Evolutionary conservation across 2,113 vertebrate genomes (phyloP).

Genomic region (Paramormyrops kingsleyae): DNA sequence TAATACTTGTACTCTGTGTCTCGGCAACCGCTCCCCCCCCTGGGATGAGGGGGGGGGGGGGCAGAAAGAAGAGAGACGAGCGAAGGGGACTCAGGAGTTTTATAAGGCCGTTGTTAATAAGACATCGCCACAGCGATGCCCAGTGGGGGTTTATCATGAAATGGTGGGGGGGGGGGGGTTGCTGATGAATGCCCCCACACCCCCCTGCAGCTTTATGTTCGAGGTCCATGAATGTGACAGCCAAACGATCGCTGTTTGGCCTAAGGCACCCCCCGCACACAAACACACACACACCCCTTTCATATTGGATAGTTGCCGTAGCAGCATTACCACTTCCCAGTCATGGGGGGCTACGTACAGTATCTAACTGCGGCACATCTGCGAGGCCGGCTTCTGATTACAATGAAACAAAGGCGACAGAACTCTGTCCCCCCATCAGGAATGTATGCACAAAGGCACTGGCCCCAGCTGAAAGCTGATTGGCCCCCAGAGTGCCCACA

Average conservation of each 20-base stretch:
- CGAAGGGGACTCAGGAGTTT: neutral
- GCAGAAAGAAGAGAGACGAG: constrained; percentile 31
- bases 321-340: neutral
- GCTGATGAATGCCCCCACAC: neutral
- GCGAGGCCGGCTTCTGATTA: neutral
- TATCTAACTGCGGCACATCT: neutral
- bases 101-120: neutral
- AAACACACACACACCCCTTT: neutral
- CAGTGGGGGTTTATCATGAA: neutral
- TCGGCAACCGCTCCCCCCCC: constrained; percentile 7
- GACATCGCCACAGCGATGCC: neutral
- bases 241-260: neutral
- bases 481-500: neutral
- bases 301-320: neutral
- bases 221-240: neutral
- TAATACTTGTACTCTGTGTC: constrained; percentile 49
- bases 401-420: neutral
- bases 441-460: neutral
- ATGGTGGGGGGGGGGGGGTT: neutral
- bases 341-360: neutral
- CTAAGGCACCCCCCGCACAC: neutral
- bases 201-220: neutral
- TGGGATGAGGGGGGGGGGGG: neutral
- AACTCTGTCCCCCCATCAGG: neutral
- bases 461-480: neutral